A percentile compares a stretch with the other conserved stretches of the same genome.
These are phyloP conservation scores for Apomyelois bistriatella DNA, from an alignment of 2,888 invertebrate genomes.

Conservation along the genomic window DNA sequence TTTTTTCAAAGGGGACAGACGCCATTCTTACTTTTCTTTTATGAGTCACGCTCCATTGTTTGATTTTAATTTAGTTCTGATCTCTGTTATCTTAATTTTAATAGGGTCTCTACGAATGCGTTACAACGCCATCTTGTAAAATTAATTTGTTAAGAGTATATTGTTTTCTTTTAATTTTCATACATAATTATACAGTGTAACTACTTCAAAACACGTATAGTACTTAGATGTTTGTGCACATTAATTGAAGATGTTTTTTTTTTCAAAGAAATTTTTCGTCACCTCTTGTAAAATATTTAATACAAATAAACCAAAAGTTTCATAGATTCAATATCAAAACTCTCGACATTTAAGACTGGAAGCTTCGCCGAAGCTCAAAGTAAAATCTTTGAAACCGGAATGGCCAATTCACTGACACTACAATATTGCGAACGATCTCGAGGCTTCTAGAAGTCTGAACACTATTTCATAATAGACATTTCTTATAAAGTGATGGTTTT, in stretches of 20 bases:
- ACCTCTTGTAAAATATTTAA: too few relatives aligned
- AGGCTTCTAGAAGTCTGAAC: not conserved
- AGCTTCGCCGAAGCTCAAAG: conserved; percentile 34
- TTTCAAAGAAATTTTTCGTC: too few relatives aligned
- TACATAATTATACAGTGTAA: too few relatives aligned
- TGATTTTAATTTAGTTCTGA: conserved; percentile 21
- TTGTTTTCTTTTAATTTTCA: too few relatives aligned
- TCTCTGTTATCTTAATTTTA: conserved; percentile 18
- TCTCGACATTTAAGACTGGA: not conserved
- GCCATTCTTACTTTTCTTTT: conserved; percentile 6
- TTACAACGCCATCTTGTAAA: not conserved
- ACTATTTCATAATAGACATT: not conserved
- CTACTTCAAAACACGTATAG: too few relatives aligned
- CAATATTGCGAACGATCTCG: not conserved
- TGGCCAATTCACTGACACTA: conserved; percentile 40
- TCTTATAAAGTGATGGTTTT: not conserved
- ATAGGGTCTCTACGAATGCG: conserved; percentile 9
- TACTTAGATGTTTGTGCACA: too few relatives aligned
- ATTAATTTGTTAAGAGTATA: conserved; percentile 1
- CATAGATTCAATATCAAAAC: not conserved
- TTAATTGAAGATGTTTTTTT: too few relatives aligned
- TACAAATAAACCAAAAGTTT: too few relatives aligned
- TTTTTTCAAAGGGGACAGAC: conserved; percentile 6
- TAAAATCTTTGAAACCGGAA: conserved; percentile 57
- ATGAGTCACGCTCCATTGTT: conserved; percentile 18